A percentile compares a stretch with the other conserved stretches of the same genome.
Evolutionary conservation across 2,113 vertebrate genomes (phyloP).

Genomic region (Tympanuchus pallidicinctus): DNA sequence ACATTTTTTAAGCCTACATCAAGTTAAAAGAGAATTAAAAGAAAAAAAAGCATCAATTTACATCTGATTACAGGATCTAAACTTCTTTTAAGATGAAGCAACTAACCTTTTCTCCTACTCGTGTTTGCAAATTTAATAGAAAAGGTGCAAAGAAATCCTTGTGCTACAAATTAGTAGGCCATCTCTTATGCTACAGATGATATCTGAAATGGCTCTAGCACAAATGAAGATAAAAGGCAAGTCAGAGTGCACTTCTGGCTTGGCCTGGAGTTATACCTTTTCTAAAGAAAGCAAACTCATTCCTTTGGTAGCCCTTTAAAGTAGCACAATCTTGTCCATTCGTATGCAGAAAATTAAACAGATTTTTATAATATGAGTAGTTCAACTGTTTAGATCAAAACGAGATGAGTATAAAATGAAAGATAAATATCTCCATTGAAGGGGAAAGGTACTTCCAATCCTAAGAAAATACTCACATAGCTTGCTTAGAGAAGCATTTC

Average conservation of each 20-base stretch:
- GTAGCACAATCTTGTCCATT: background rate
- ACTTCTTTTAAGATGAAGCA: background rate
- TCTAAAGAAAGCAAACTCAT: background rate
- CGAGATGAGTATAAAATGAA: background rate
- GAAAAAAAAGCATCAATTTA: background rate
- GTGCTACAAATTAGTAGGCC: background rate
- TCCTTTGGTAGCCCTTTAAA: background rate
- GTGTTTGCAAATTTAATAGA: background rate
- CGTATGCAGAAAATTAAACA: background rate
- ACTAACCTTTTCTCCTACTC: background rate
- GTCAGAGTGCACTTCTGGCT: background rate
- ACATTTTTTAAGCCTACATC: conserved; percentile 28
- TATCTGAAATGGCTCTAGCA: background rate
- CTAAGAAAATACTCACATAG: background rate
- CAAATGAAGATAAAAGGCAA: background rate
- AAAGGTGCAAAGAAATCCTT: background rate
- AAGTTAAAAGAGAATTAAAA: background rate
- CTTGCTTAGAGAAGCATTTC: background rate
- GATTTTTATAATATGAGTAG: background rate
- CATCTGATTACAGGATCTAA: background rate
- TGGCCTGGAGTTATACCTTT: background rate
- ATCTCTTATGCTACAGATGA: background rate
- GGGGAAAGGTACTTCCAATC: background rate
- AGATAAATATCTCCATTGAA: background rate
- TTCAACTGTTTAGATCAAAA: background rate